These are phyloP conservation scores for Cantharis rufa DNA, from an alignment of 2,888 invertebrate genomes.

Conservation along the genomic window DNA sequence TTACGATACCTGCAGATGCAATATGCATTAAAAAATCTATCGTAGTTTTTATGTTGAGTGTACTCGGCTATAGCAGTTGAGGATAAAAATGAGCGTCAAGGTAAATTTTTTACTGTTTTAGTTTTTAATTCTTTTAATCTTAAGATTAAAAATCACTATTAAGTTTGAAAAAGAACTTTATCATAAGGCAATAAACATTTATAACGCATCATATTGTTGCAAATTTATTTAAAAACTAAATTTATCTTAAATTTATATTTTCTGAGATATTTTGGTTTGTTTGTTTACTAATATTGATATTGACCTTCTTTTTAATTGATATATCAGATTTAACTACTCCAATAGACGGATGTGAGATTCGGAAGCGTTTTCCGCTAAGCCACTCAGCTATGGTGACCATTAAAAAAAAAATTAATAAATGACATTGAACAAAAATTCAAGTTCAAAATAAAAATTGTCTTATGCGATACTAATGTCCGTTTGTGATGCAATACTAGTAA, in stretches of 20 bases:
- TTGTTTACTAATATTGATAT: background rate
- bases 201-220: background rate
- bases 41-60: background rate
- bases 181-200: background rate
- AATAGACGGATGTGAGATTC: background rate
- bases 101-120: slow-evolving; percentile 4
- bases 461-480: too few relatives aligned
- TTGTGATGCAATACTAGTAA: too few relatives aligned
- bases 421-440: background rate
- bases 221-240: too few relatives aligned
- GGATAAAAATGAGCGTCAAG: slow-evolving; percentile 27
- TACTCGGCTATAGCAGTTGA: background rate
- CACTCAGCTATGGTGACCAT: background rate
- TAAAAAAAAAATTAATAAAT: background rate
- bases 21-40: slow-evolving; percentile 6
- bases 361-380: background rate
- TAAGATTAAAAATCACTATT: background rate
- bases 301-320: background rate
- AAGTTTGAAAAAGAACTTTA: background rate
- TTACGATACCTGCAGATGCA: background rate
- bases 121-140: background rate
- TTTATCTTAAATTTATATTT: background rate
- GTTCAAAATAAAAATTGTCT: too few relatives aligned
- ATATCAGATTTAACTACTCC: background rate
- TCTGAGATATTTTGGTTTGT: background rate